These are phyloP conservation scores for Calidris pugnax DNA, from an alignment of 2,113 vertebrate species.

Conservation along the genomic window DNA sequence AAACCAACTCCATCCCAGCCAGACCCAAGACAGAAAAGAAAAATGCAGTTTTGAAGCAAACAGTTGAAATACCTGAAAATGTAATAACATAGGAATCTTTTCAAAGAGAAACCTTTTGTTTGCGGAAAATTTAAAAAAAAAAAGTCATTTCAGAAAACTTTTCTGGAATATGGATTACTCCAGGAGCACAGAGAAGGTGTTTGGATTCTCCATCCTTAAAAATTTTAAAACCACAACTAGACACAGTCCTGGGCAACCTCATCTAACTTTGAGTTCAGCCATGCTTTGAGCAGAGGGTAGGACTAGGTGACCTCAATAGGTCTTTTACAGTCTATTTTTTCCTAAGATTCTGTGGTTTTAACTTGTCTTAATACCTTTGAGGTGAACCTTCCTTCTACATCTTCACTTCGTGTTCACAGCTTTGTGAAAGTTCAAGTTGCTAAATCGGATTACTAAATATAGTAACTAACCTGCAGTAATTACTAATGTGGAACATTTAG, in stretches of 20 bases:
- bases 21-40: neutral
- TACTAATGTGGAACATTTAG: neutral
- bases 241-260: neutral
- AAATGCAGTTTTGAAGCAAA: neutral
- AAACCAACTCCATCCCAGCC: neutral
- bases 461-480: neutral
- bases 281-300: neutral
- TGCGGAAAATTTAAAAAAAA: neutral
- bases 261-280: neutral
- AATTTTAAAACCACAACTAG: neutral
- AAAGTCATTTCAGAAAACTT: neutral
- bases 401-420: neutral
- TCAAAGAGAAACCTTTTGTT: neutral
- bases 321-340: neutral
- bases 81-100: neutral
- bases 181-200: neutral
- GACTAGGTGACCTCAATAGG: neutral
- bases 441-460: neutral
- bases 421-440: neutral
- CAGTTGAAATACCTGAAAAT: neutral
- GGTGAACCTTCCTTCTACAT: neutral
- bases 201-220: neutral
- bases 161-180: neutral
- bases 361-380: neutral
- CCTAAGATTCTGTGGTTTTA: neutral